Evolutionary conservation across 1,140 invertebrate species (phyloP), one percentile per base, ranked within the genome.

Genomic region (Phthorimaea operculella): DNA sequence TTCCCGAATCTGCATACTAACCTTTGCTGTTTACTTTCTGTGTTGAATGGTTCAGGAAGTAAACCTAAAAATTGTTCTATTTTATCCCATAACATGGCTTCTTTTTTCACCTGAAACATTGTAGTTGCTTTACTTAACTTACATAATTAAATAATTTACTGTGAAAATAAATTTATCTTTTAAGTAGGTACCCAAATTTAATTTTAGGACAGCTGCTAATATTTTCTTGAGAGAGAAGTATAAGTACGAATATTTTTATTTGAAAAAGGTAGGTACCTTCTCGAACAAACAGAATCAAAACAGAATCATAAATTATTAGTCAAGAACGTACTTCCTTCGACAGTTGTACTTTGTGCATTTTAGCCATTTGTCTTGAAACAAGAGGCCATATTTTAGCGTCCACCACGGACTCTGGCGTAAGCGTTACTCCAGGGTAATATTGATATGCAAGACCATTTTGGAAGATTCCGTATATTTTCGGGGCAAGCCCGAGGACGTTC

Each of bases 371-470:
- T 58, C 83, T 87, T 7, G 94, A 94, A 10, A 98, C 91, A 48
- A 94, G 76, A 34, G 86, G 83, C 85, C 92, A 94, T 58, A 98
- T 89, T 66, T 90, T 80, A 18, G 89, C 86, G 49, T 93, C 85
- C 58, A 89, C 83, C 4, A 97, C 92, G 60, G 88, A 90, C 34
- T 92, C 87, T 16, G 87, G 81, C 61, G 90, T 92, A 10, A 98
- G 76, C 15, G 92, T 94, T 54, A 89, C 87, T 34, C 98, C 98
- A 63, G 91, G 91, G 60, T 96, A 89, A 86, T 92, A 99, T 84
- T 96, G 92, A 83, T 99, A 99, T 15, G 91, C 93, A 58, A 99
- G 87, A 17, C 98, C 98, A 88, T 99, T 99, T 59, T 91, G 89
- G 86, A 99, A 99, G 21, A 92, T 91, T 44, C 94, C 96, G 87